These are phyloP conservation scores for Poecilia wingei DNA, from an alignment of 2,797 vertebrate genomes.

Conservation along the genomic window DNA sequence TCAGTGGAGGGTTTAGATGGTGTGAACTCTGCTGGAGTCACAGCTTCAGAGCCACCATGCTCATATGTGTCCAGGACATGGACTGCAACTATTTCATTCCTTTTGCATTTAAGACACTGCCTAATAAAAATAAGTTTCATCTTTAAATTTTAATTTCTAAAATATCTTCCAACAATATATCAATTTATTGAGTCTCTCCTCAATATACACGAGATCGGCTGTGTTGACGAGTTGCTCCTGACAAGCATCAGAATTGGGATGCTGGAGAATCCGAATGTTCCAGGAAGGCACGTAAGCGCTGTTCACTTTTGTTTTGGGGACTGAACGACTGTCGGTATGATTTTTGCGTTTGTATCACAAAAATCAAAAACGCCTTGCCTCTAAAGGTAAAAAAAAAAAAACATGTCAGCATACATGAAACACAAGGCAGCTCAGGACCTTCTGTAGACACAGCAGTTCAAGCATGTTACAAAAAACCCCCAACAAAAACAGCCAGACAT, in stretches of 20 bases:
- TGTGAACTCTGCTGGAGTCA: background rate
- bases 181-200: background rate
- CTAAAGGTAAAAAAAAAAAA: background rate
- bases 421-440: conserved; percentile 10
- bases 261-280: background rate
- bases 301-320: background rate
- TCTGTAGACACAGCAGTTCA: conserved; percentile 26
- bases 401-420: conserved; percentile 23
- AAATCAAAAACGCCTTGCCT: background rate
- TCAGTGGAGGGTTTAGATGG: background rate
- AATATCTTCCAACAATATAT: background rate
- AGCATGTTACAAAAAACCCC: conserved; percentile 15
- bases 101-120: background rate
- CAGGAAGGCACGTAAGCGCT: background rate
- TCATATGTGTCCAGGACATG: background rate
- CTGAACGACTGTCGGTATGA: too few relatives aligned
- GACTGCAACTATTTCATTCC: background rate
- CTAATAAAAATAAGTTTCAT: background rate
- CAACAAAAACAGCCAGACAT: conserved; percentile 22
- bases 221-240: background rate
- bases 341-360: too few relatives aligned
- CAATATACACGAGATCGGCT: background rate
- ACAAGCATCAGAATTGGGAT: background rate
- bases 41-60: background rate
- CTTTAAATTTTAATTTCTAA: background rate